Percentiles rank a stretch among this genome's conserved stretches.
These are phyloP conservation scores for Rhamnusium bicolor DNA, from an alignment of 2,888 invertebrate genomes.

Conservation along the genomic window DNA sequence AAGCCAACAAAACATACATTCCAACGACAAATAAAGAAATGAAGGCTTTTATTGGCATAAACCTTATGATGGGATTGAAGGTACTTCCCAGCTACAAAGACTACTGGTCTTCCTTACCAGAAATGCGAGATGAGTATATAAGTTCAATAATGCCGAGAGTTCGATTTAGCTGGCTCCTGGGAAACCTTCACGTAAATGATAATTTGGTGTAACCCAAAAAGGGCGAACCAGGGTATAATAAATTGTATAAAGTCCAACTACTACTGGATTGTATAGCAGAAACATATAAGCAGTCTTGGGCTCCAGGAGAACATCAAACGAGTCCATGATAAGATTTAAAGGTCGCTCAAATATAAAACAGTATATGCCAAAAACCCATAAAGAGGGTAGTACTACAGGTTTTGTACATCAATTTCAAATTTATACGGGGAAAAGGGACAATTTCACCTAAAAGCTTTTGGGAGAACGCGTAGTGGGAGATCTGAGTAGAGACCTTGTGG, in stretches of 20 bases:
- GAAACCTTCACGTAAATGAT: constrained; percentile 53
- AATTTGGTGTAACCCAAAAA: constrained; percentile 44
- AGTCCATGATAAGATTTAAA: not conserved
- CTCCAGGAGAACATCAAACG: not conserved
- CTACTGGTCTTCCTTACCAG: constrained; percentile 38
- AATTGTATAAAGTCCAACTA: constrained; percentile 54
- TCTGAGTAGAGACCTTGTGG: too few species aligned
- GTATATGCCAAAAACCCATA: not conserved
- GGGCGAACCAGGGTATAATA: constrained; percentile 46
- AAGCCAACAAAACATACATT: not conserved
- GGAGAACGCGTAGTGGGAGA: too few species aligned
- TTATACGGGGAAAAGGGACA: too few species aligned
- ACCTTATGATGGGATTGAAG: constrained; percentile 47
- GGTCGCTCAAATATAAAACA: not conserved
- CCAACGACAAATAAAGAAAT: constrained; percentile 18
- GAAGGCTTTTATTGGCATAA: constrained; percentile 31
- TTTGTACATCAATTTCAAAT: too few species aligned
- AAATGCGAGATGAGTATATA: constrained; percentile 39
- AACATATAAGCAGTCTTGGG: constrained; percentile 29
- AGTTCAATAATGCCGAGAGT: constrained; percentile 36
- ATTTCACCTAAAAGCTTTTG: too few species aligned
- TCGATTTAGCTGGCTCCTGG: constrained; percentile 43
- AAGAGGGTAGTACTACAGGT: too few species aligned
- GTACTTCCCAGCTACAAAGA: constrained; percentile 42
- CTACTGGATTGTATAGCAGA: constrained; percentile 43